Base-by-base conservation (phyloP, 1,140 invertebrate genomes). In the Drosophila kikkawai region DNA sequence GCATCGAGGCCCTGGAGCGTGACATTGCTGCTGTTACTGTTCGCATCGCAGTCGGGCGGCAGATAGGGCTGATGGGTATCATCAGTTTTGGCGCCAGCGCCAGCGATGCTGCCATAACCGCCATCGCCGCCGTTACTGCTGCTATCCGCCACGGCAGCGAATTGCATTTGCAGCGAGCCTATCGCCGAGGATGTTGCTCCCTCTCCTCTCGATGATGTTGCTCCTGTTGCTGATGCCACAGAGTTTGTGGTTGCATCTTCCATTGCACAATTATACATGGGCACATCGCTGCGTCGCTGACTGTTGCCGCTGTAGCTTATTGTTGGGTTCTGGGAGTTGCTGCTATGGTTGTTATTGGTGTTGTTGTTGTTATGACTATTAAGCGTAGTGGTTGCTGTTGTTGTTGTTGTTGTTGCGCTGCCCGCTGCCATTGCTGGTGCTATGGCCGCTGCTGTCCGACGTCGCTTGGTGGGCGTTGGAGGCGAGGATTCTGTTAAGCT, bases 101-200 rank as follows among this genome's bases (percentile, higher is more conserved):
- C 61, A 83, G 80, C 76, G 61, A 84, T 84, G 69, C 75, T 57
- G 51, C 51, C 87, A 70, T 68, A 78, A 67, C 66, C 68, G 80
- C 41, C 53, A 73, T 19, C 51, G 50, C 68, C 68, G 39, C 41
- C 67, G 34, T 48, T 50, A 48, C 37, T 56, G 55, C 51, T 81
- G 53, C 64, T 81, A 68, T 93, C 93, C 36, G 93, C 93, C 36
- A 93, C 93, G 76, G 93, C 93, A 45, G 93, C 93, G 75, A 93
- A 86, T 67, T 92, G 79, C 90, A 93, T 93, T 80, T 88, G 90
- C 61, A 93, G 87, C 22, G 88, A 84, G 26, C 93, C 84, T 51
- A 91, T 81, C 58, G 82, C 70, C 50, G 78, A 71, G 66, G 83
- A 85, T 55, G 58, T 60, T 15, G 15, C 32, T n/a, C 59, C 66